Evolutionary conservation across 2,888 invertebrate genomes (phyloP), one percentile per base, ranked within the genome.

Genomic region (Tiliacea citrago): DNA sequence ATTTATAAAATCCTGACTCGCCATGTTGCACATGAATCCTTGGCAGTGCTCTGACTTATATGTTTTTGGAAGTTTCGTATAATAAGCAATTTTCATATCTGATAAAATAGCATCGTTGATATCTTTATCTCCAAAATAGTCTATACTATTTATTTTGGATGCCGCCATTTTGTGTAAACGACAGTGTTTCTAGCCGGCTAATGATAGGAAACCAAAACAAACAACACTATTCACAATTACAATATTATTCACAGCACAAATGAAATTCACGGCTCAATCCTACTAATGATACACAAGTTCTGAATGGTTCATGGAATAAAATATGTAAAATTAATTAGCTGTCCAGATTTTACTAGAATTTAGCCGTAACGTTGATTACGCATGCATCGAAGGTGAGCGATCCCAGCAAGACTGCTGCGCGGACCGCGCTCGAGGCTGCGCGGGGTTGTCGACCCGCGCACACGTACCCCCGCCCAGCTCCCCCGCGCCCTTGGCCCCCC

Each of bases 131-230:
- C 21, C 24, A 7, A 62, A 55, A 24, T 66, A 66, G 45, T 21
- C 51, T 35, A 29, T 24, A n/a, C 3, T 49, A 24, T 55, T 69
- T 69, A 61, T 61, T 49, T 63, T 63, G 10, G 60, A 60, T 3
- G 24, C 16, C 55, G 77, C 77, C 77, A 76, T 77, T 75, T 76
- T 66, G 62, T 76, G 47, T 49, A 60, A 58, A 55, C 35, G 6
- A 61, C 13, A 13, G n/a, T 21, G n/a, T 47, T 53, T 66, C 42
- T 69, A 58, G 42, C 55, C 35, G 3, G 24, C 47, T 13, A 51
- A 8, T 39, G 6, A 51, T 51, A 66, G 7, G 58, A 47, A 57
- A 66, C 66, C 53, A 66, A 70, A 55, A 69, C 16, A 76, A 77
- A 69, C 65, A 69, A 76, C 63, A 70, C 57, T 53, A 13, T 47